phyloP scores from a whole-genome alignment of 2,113 vertebrate genomes.

The Calypte anna region DNA sequence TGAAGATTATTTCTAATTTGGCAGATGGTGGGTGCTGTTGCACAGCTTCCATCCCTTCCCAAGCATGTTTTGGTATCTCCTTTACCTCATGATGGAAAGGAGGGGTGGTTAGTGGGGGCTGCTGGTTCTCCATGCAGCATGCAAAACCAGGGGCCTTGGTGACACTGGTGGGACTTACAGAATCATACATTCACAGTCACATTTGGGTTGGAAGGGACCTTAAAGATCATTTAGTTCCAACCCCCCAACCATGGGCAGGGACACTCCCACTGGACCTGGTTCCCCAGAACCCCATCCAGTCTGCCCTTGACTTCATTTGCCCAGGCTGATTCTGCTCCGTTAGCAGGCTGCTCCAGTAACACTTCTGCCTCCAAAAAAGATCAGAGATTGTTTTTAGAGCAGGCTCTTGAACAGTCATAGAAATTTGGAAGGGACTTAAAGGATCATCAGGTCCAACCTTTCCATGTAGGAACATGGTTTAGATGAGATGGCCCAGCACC shows the following conservation, averaged over 20 bases:
- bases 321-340: fast-evolving
- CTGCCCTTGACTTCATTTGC: neutral
- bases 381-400: neutral
- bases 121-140: fast-evolving
- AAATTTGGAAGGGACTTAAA: no score
- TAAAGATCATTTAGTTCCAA: no score
- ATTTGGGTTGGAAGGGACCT: no score
- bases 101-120: neutral
- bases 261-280: no score
- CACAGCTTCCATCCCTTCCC: fast-evolving
- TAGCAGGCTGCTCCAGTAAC: neutral
- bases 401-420: no score
- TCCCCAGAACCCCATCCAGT: no score
- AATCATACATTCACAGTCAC: no score
- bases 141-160: no score
- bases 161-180: neutral
- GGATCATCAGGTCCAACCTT: no score
- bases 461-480: no score
- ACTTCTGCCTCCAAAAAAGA: neutral
- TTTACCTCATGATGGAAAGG: neutral
- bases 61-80: fast-evolving
- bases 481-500: no score
- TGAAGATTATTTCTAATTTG: neutral
- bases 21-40: neutral
- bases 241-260: no score